Evolutionary conservation across 64 coral and sea anemone genomes (phyloP).

Genomic region (Orbicella faveolata): DNA sequence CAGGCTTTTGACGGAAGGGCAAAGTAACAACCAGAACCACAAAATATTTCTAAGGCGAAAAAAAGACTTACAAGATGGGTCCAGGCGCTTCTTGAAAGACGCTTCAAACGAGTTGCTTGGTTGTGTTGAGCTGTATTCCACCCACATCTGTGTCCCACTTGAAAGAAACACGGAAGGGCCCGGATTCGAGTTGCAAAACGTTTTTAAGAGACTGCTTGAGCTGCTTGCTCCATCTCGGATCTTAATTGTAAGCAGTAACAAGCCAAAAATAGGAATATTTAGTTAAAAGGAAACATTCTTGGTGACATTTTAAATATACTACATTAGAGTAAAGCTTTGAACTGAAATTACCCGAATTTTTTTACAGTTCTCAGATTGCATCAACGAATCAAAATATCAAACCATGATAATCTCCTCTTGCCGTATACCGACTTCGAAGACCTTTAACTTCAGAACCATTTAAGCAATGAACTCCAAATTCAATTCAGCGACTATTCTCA

Average conservation of each 20-base stretch:
- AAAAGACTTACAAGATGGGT: conserved; percentile 20
- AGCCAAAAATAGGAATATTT: background rate
- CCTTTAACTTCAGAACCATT: too few species aligned
- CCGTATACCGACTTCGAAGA: too few species aligned
- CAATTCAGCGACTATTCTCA: too few species aligned
- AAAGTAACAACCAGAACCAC: too few species aligned
- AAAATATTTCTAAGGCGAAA: background rate
- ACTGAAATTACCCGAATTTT: too few species aligned
- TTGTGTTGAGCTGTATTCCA: conserved; percentile 30
- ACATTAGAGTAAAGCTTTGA: too few species aligned
- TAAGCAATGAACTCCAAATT: too few species aligned
- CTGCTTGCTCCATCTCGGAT: conserved; percentile 20
- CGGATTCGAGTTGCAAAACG: background rate
- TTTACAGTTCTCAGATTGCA: too few species aligned
- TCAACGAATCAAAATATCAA: too few species aligned
- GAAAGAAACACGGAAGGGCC: background rate
- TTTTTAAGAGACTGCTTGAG: background rate
- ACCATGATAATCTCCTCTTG: too few species aligned
- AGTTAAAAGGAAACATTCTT: background rate
- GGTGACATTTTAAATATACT: too few species aligned
- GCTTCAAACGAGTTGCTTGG: conserved; percentile 1
- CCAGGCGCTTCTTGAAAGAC: conserved; percentile 3
- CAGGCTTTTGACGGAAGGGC: too few species aligned
- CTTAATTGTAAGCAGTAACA: background rate
- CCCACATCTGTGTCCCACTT: conserved; percentile 9